Conservation (phyloP, 2,888 invertebrate species). For the Sphecodes monilicornis region DNA sequence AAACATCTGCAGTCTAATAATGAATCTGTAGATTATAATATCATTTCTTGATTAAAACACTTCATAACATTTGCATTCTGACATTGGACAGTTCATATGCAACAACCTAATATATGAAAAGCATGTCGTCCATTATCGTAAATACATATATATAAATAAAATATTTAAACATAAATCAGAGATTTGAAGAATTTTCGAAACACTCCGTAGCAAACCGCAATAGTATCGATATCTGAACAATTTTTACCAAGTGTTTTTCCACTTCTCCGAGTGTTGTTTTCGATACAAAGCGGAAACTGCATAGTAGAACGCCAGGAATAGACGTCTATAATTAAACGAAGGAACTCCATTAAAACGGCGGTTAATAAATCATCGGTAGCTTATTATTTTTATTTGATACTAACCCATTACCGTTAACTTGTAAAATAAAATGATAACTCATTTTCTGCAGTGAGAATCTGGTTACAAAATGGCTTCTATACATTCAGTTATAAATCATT, state of each 20-base stretch:
- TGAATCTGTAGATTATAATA: too few relatives aligned
- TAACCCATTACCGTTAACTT: neutral
- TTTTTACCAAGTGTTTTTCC: neutral
- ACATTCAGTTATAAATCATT: neutral
- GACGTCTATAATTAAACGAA: neutral
- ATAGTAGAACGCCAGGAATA: neutral
- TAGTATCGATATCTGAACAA: neutral
- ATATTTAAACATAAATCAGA: neutral
- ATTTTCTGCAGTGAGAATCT: neutral
- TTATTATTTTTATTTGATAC: constrained; percentile 3
- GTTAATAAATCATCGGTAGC: neutral
- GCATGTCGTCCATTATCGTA: neutral
- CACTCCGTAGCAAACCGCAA: neutral
- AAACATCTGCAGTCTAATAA: too few relatives aligned
- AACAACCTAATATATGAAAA: too few relatives aligned
- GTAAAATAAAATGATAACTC: neutral
- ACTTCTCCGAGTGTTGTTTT: neutral
- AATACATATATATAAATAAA: neutral
- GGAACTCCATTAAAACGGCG: neutral
- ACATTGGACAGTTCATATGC: too few relatives aligned
- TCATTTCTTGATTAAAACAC: too few relatives aligned
- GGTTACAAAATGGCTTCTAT: neutral
- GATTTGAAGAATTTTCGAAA: neutral
- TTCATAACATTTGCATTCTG: too few relatives aligned
- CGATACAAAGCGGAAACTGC: neutral